Evolutionary conservation across 2,888 invertebrate species (phyloP).

Genomic region (Drosophila setosimentum): DNA sequence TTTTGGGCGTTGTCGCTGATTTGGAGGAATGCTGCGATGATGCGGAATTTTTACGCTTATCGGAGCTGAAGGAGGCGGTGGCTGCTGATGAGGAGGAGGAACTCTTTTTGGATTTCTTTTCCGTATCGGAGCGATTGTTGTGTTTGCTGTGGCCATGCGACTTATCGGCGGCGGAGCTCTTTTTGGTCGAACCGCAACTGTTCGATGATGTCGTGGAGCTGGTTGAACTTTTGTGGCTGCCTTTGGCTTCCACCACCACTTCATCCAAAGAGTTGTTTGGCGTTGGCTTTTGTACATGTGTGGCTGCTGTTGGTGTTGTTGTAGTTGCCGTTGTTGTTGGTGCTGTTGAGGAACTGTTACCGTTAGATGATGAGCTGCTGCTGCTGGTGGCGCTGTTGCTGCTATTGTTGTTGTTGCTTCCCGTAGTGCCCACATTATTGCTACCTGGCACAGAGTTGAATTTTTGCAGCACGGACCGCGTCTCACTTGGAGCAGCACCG

Average conservation of each 20-base stretch:
- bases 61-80: conserved; percentile 40
- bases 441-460: conserved; percentile 85
- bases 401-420: conserved; percentile 50
- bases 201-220: conserved; percentile 26
- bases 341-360: conserved; percentile 80
- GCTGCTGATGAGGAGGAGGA: conserved; percentile 40
- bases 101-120: conserved; percentile 75
- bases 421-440: conserved; percentile 83
- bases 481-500: conserved; percentile 28
- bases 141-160: conserved; percentile 75
- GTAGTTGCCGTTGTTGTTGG: conserved; percentile 30
- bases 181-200: conserved; percentile 29
- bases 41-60: conserved; percentile 76
- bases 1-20: conserved; percentile 62
- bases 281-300: conserved; percentile 67
- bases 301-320: conserved; percentile 42
- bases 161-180: conserved; percentile 40
- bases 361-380: conserved; percentile 66
- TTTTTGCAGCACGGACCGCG: conserved; percentile 75
- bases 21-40: conserved; percentile 65
- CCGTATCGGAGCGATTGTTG: conserved; percentile 79
- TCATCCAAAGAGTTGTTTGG: conserved; percentile 56
- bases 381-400: conserved; percentile 12
- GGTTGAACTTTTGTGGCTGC: conserved; percentile 37
- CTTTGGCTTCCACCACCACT: conserved; percentile 31